Conservation (phyloP, 2,797 vertebrate species). For the Ciconia nigra region DNA sequence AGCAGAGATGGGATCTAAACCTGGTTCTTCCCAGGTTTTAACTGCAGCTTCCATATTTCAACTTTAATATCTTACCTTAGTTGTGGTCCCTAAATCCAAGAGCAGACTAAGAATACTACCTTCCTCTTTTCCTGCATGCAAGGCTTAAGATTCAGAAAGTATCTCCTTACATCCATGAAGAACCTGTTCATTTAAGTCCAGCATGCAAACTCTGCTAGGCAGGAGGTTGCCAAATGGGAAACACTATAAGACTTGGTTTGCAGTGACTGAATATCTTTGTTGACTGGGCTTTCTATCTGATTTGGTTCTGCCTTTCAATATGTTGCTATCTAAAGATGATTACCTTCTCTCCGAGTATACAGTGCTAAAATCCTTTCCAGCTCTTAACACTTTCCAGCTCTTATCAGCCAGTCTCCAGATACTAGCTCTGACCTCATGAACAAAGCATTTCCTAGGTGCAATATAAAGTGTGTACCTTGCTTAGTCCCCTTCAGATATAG, state of each 20-base stretch:
- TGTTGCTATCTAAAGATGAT: not conserved
- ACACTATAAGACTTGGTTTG: not conserved
- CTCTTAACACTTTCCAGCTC: not conserved
- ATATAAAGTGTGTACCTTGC: not conserved
- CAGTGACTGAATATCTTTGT: not conserved
- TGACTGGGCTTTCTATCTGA: not conserved
- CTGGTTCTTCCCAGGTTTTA: not conserved
- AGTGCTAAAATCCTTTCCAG: not conserved
- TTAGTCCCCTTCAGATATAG: not conserved
- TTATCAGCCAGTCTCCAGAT: not conserved
- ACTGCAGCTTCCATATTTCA: not conserved
- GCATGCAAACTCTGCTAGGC: not conserved
- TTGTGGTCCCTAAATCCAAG: not conserved
- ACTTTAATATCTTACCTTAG: not conserved
- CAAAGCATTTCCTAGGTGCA: not conserved
- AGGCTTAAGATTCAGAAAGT: not conserved
- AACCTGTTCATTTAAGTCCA: not conserved
- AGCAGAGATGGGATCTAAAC: not conserved
- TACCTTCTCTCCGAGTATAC: not conserved
- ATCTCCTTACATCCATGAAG: not conserved
- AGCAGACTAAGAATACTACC: not conserved
- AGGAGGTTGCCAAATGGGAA: not conserved
- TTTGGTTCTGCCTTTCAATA: not conserved
- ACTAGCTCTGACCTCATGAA: not conserved
- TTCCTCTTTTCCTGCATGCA: not conserved